Evolutionary conservation across 2,888 invertebrate genomes (phyloP).

Genomic region (Polymixis lichenea): DNA sequence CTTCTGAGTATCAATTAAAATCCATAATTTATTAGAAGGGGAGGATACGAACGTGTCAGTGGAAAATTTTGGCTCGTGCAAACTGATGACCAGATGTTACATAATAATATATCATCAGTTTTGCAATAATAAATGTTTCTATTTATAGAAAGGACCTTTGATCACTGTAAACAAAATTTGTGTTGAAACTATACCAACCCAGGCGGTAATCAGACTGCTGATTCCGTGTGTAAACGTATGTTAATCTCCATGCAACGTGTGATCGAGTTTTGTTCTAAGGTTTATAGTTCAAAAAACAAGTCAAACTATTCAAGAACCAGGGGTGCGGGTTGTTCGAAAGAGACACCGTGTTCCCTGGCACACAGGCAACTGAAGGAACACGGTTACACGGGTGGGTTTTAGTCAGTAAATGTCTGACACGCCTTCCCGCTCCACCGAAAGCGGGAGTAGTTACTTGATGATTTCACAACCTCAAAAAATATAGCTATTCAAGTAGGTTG

Average conservation of each 20-base stretch:
- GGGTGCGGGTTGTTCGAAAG: too few species aligned
- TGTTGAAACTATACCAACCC: neutral
- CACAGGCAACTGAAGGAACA: too few species aligned
- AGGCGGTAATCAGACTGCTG: neutral
- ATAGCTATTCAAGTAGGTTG: neutral
- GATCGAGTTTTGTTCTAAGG: slow-evolving; percentile 3
- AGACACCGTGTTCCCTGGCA: too few species aligned
- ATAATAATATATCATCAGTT: slow-evolving; percentile 6
- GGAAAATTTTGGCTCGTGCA: slow-evolving; percentile 17
- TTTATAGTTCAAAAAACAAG: neutral
- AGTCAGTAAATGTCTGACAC: too few species aligned
- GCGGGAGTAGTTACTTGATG: too few species aligned
- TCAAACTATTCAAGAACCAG: neutral
- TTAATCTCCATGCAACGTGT: neutral
- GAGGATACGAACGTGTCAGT: neutral
- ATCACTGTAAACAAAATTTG: neutral
- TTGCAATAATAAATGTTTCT: neutral
- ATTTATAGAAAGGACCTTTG: slow-evolving; percentile 21
- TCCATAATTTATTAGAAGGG: neutral
- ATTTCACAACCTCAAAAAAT: too few species aligned
- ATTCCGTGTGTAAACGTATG: neutral
- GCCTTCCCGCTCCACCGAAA: too few species aligned
- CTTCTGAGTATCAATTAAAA: neutral
- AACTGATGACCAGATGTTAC: slow-evolving; percentile 1
- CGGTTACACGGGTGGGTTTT: too few species aligned